Evolutionary conservation across 2,888 invertebrate genomes (phyloP).

Genomic region (Cerastis leucographa): DNA sequence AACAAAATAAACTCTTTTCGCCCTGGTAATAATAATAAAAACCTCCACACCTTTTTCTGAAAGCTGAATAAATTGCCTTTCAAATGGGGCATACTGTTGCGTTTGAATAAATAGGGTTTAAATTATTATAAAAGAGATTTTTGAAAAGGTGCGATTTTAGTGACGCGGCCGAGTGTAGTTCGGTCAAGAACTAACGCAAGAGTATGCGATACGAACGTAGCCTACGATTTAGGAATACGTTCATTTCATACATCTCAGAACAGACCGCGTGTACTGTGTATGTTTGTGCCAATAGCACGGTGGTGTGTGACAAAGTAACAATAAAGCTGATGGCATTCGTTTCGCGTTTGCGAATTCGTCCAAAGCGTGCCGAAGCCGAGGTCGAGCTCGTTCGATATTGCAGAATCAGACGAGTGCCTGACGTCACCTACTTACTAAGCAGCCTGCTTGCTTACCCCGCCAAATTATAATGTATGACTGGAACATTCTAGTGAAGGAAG

Average conservation of each 20-base stretch:
- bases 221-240: neutral
- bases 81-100: no score
- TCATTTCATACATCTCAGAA: neutral
- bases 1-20: no score
- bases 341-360: constrained; percentile 5
- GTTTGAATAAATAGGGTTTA: no score
- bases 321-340: constrained; percentile 16
- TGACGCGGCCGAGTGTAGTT: no score
- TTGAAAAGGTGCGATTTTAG: no score
- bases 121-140: no score
- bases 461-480: constrained; percentile 4
- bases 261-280: neutral
- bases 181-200: neutral
- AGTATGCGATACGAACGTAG: neutral
- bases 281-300: neutral
- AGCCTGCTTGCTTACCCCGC: constrained; percentile 18
- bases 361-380: constrained; percentile 34
- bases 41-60: no score
- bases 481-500: constrained; percentile 3
- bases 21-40: no score
- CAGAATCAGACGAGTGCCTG: constrained; percentile 21
- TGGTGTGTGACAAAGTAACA: neutral
- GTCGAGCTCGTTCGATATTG: constrained; percentile 44
- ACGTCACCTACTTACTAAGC: constrained; percentile 48
- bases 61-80: no score